Base-by-base conservation (phyloP, 2,797 vertebrate genomes). In the Euphonia xanthogaster region DNA sequence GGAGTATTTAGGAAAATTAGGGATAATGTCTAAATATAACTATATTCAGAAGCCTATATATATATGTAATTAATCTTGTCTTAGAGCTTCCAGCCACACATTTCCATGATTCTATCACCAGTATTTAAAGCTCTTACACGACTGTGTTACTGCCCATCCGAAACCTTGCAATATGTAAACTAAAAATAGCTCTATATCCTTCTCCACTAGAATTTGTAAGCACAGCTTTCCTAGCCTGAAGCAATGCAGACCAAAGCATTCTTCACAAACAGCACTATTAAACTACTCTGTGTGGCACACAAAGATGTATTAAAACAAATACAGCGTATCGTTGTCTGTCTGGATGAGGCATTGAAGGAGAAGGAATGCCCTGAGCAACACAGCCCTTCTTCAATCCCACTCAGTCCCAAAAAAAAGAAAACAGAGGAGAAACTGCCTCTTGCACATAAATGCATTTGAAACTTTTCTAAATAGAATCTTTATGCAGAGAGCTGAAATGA, bases 251-350 rank as follows among this genome's bases (percentile, higher is more conserved):
- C 48, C 93, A 88, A 76, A 96, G 73, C 40, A 85, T 90, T 62
- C 57, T 95, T 86, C 67, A 73, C 20, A 65, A 73, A 23, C 31
- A 91, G 47, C 54, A 71, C 33, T 85, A 80, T 92, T 95, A 84
- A 96, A 63, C 68, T 67, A 37, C 62, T 90, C 51, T 50, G 51
- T 79, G 91, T 61, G 71, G 65, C 90, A 67, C 67, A 79, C n/a
- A 95, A 81, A 80, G 94, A 95, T 39, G 58, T 37, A 90, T 91
- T 95, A 95, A 95, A 96, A 96, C 68, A 92, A 87, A 86, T 94
- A 93, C 65, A 92, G 27, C 44, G 1, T 77, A 65, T 76, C 61
- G 2, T 91, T 96, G 72, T 96, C 68, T 91, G 51, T 66, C 75
- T 91, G 37, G 44, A 33, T 14, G 39, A 90, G 84, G 28, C 68